Evolutionary conservation across 30 jellyfish, hydroid and myxozoan genomes (phyloP).

Genomic region (Pseudorhiza aurosa): DNA sequence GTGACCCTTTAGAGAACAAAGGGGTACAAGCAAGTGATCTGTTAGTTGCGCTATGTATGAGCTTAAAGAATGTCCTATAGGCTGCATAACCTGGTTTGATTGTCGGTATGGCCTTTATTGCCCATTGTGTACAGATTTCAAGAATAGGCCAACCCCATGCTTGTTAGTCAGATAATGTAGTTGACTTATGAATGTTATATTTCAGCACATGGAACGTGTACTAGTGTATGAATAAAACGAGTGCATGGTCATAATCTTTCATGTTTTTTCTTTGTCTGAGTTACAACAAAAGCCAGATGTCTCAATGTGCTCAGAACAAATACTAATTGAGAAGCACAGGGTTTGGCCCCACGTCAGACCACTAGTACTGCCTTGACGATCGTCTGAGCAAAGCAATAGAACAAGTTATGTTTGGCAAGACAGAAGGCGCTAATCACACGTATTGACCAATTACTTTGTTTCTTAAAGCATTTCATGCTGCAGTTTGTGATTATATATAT

Average conservation of each 20-base stretch:
- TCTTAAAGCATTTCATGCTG: neutral
- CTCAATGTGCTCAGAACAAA: constrained; percentile 90
- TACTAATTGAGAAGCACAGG: constrained; percentile 50
- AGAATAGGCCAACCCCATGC: constrained; percentile 36
- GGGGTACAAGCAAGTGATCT: constrained; percentile 49
- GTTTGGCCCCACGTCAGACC: constrained; percentile 45
- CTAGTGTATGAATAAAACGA: constrained; percentile 72
- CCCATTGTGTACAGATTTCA: constrained; percentile 50
- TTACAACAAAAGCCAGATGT: constrained; percentile 84
- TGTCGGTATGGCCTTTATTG: constrained; percentile 67
- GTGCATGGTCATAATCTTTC: constrained; percentile 81
- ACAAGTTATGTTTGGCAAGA: constrained; percentile 30
- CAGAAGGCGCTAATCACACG: constrained; percentile 33
- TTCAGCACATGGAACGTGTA: constrained; percentile 68
- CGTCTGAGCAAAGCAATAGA: constrained; percentile 33
- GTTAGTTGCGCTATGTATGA: constrained; percentile 41
- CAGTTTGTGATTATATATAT: too few species aligned
- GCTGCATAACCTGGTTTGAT: constrained; percentile 17
- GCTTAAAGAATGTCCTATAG: constrained; percentile 18
- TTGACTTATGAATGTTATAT: constrained; percentile 60
- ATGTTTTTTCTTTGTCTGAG: constrained; percentile 69
- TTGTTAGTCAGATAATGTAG: constrained; percentile 52
- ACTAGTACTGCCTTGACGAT: constrained; percentile 52
- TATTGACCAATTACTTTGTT: constrained; percentile 17
- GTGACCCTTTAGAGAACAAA: constrained; percentile 61